Percentiles rank a stretch among this genome's conserved stretches.
These are phyloP conservation scores for Pristionchus mayeri DNA, from an alignment of 2,888 invertebrate species.

Conservation along the genomic window DNA sequence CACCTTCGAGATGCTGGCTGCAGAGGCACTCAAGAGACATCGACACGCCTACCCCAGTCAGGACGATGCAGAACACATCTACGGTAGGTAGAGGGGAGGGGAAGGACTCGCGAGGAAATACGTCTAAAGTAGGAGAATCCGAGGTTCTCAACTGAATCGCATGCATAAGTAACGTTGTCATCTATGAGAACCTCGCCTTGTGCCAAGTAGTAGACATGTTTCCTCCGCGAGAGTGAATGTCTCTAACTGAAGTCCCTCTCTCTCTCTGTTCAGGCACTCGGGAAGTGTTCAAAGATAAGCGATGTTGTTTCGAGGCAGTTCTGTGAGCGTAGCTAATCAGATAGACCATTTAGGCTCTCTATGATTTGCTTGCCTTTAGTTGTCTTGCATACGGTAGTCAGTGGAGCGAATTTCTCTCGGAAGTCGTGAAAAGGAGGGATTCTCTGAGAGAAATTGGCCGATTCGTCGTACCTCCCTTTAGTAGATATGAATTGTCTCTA, in stretches of 20 bases:
- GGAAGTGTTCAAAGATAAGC: constrained; percentile 36
- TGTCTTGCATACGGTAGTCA: neutral
- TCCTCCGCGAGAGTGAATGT: too few species aligned
- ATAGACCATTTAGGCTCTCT: too few species aligned
- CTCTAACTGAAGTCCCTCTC: too few species aligned
- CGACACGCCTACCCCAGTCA: constrained; percentile 71
- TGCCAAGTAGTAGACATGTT: too few species aligned
- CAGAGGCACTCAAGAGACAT: constrained; percentile 73
- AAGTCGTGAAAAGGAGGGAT: too few species aligned
- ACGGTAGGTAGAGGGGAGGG: constrained; percentile 55
- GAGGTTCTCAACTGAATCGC: neutral
- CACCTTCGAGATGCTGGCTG: constrained; percentile 82
- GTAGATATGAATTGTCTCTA: too few species aligned
- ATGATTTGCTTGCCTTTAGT: neutral
- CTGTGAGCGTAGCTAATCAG: neutral
- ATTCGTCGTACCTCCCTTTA: too few species aligned
- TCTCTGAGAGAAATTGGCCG: too few species aligned
- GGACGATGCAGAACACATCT: constrained; percentile 60
- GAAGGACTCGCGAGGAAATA: neutral
- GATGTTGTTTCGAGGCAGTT: neutral
- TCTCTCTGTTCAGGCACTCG: neutral
- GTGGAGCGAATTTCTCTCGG: too few species aligned
- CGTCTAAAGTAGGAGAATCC: neutral
- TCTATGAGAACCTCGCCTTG: too few species aligned
- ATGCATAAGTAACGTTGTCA: neutral